phyloP scores from a whole-genome alignment of 2,797 vertebrate genomes.

The Columba guinea region DNA sequence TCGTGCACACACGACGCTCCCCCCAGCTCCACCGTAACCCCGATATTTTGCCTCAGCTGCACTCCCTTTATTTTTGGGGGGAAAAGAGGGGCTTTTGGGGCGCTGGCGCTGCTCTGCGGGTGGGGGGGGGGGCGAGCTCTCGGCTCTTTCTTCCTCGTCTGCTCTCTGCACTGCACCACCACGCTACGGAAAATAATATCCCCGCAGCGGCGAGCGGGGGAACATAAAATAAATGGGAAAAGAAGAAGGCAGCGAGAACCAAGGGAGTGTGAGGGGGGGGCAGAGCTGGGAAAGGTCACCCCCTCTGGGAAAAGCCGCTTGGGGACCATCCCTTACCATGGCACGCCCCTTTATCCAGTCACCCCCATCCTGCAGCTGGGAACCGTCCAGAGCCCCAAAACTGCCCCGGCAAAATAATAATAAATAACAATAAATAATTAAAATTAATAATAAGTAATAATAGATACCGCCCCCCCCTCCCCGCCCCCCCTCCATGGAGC shows the following conservation, averaged over 20 bases:
- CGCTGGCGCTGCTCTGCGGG: neutral
- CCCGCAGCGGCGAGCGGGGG: neutral
- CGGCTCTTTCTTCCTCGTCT: neutral
- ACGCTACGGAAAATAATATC: neutral
- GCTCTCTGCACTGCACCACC: neutral
- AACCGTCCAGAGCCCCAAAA: neutral
- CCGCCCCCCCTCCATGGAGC: too few species aligned
- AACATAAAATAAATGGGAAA: neutral
- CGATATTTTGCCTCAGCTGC: neutral
- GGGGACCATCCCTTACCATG: neutral
- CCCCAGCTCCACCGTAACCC: neutral
- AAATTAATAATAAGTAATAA: too few species aligned
- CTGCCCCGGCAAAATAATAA: neutral
- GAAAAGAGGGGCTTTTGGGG: too few species aligned
- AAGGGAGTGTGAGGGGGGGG: neutral
- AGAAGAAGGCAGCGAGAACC: neutral
- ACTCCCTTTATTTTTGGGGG: too few species aligned
- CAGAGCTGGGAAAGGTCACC: neutral
- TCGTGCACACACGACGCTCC: neutral
- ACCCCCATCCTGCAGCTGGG: too few species aligned
- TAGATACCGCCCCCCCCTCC: too few species aligned
- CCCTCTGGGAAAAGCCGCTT: neutral
- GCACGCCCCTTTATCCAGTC: neutral
- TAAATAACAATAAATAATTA: too few species aligned
- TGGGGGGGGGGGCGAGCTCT: neutral